phyloP scores from a whole-genome alignment of 2,113 vertebrate species.

The Neotragus moschatus region DNA sequence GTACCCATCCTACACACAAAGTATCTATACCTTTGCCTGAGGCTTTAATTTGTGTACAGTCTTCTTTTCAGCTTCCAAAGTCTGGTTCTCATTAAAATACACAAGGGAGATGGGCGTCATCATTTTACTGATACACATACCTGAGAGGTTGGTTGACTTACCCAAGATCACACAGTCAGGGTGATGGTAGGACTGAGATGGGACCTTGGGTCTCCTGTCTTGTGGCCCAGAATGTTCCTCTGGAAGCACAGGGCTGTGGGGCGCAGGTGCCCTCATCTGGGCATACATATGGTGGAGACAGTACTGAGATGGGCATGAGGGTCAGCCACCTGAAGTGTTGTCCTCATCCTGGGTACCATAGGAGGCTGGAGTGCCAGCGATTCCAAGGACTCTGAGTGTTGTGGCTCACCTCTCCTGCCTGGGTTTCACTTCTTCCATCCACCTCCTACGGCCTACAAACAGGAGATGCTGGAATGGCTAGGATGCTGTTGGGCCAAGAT shows the following conservation, averaged over 20 bases:
- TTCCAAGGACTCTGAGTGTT: background rate
- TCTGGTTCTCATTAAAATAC: background rate
- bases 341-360: background rate
- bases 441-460: background rate
- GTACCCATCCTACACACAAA: background rate
- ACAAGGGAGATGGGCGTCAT: background rate
- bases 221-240: background rate
- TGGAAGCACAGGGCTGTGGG: background rate
- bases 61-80: background rate
- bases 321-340: background rate
- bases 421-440: background rate
- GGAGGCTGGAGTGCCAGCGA: background rate
- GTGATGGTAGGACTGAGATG: background rate
- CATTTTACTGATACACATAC: background rate
- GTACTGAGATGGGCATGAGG: background rate
- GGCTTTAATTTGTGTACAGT: background rate
- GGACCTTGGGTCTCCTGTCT: background rate
- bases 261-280: background rate
- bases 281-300: background rate
- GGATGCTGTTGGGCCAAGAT: background rate
- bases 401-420: background rate
- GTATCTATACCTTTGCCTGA: background rate
- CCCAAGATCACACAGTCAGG: background rate
- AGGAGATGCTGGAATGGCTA: background rate
- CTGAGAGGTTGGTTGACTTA: background rate